A percentile compares a stretch with the other conserved stretches of the same genome.
These are phyloP conservation scores for Pogonomyrmex californicus DNA, from an alignment of 1,140 invertebrate species.

Conservation along the genomic window DNA sequence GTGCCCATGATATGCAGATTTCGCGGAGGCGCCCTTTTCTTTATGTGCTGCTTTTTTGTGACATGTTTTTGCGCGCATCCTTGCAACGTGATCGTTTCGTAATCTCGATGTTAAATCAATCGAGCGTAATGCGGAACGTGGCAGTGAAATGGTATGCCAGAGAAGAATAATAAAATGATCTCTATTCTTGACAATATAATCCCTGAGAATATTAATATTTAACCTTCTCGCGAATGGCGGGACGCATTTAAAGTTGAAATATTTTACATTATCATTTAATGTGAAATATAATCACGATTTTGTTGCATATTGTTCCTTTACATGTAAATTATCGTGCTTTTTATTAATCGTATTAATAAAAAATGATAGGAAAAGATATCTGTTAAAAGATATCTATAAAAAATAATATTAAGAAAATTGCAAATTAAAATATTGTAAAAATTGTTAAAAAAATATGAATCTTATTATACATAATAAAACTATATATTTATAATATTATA, in stretches of 20 bases:
- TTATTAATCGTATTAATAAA: not conserved
- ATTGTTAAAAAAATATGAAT: not conserved
- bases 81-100: constrained; percentile 39
- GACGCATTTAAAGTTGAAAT: not conserved
- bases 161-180: constrained; percentile 65
- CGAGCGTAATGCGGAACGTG: constrained; percentile 67
- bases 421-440: no score
- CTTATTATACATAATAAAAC: not conserved
- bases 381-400: not conserved
- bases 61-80: constrained; percentile 44
- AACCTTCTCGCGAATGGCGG: not conserved
- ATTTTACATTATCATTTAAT: constrained; percentile 5
- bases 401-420: not conserved
- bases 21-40: constrained; percentile 68
- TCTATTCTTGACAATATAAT: not conserved
- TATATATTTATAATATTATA: not conserved
- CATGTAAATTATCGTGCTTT: not conserved
- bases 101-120: constrained; percentile 70
- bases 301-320: not conserved
- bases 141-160: constrained; percentile 66
- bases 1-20: constrained; percentile 76
- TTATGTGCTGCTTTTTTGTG: constrained; percentile 54
- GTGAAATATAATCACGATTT: not conserved
- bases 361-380: constrained; percentile 2
- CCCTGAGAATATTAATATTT: constrained; percentile 9